Base-by-base conservation (phyloP, 30 jellyfish, hydroid and myxozoan genomes). In the Hydractinia symbiolongicarpus region DNA sequence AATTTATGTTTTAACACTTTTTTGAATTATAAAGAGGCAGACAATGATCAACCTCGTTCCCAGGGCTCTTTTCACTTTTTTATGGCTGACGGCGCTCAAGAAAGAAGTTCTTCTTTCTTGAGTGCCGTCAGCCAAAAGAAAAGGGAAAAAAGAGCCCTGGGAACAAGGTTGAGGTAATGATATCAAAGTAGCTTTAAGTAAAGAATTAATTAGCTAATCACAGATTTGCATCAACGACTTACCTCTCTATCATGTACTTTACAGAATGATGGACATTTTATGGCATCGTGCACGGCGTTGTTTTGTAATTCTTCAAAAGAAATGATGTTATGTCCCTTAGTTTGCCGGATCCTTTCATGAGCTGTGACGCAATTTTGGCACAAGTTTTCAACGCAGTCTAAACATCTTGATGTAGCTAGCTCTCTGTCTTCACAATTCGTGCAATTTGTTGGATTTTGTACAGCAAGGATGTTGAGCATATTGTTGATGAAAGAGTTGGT, bases 301-400 rank as follows among this genome's bases (percentile, higher is more conserved):
- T 93, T 93, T 86, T 93, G 99, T 52, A 94, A 88, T 84, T 94
- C 99, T 76, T 94, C 99, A 76, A 94, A 88, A 30, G 96, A 81
- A 57, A 94, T 84, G 9, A 94, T 88, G 16, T 78, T 75, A 79
- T 94, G 99, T 55, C 85, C 95, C 67, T 93, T 93, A 61, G 98
- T 93, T 74, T 93, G 98, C 7, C 98, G 84, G 89, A 93, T 93
- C 61, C 98, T 71, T 53, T 81, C 98, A 57, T 93, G 98, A 5
- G 98, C 98, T 10, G 95, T 88, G 68, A 93, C 98, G 69, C 98
- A 93, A 55, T 83, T 88, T 58, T 86, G 80, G 72, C 98, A 93
- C 17, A 93, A 83, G 60, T 93, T 93, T 68, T 93, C 98, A 20
- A 93, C 98, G 58, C 98, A 93, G 57, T 93, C 98, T 15, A 93